phyloP scores from a whole-genome alignment of 2,113 vertebrate species.

The Alosa alosa region DNA sequence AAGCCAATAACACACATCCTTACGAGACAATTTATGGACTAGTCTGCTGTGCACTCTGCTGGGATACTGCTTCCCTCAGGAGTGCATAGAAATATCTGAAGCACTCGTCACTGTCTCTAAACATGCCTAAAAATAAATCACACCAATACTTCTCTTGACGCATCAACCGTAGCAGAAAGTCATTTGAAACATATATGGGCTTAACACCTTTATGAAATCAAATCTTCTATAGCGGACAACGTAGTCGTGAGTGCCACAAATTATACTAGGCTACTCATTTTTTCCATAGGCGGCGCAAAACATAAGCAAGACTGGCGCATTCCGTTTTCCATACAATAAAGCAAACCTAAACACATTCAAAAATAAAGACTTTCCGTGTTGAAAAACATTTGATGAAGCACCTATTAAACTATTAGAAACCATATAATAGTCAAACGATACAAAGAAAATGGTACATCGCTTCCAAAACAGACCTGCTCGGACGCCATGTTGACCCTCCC shows the following conservation, averaged over 20 bases:
- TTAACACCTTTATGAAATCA: background rate
- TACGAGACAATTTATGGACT: background rate
- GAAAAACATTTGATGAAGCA: background rate
- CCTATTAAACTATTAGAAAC: background rate
- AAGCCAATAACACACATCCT: background rate
- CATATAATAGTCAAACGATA: background rate
- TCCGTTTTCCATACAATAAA: background rate
- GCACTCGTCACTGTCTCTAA: constrained; percentile 52
- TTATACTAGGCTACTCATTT: constrained; percentile 15
- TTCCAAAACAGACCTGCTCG: constrained; percentile 73
- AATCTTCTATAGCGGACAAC: background rate
- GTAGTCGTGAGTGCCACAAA: background rate
- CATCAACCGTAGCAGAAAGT: background rate
- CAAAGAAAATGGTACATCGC: constrained; percentile 40
- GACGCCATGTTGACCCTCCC: constrained; percentile 78
- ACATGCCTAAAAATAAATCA: constrained; percentile 72
- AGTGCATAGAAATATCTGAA: background rate
- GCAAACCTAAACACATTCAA: background rate
- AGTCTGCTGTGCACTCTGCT: background rate
- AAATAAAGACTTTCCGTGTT: background rate
- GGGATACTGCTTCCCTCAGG: background rate
- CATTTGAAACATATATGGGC: background rate
- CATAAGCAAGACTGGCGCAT: background rate
- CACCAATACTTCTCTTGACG: background rate
- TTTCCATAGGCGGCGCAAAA: constrained; percentile 36